phyloP scores from a whole-genome alignment of 1,140 invertebrate genomes.

The Holotrichia oblita region DNA sequence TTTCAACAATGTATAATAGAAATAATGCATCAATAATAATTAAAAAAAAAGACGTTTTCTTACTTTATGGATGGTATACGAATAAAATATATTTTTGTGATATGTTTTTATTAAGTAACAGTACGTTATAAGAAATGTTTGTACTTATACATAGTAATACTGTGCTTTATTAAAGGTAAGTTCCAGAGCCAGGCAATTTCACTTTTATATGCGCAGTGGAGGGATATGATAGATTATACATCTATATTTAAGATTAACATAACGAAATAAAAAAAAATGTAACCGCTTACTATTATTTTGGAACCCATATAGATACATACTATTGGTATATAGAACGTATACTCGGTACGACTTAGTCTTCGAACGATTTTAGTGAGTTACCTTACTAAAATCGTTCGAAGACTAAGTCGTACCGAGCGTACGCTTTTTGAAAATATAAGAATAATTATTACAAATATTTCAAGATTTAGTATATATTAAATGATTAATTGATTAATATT shows the following conservation, averaged over 20 bases:
- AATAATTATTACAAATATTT: background rate
- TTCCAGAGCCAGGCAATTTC: background rate
- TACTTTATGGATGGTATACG: no score
- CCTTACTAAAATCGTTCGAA: no score
- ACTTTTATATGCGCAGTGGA: background rate
- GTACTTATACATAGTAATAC: slow-evolving; percentile 42
- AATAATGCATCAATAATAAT: no score
- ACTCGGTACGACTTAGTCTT: no score
- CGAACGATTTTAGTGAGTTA: no score
- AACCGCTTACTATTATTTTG: background rate
- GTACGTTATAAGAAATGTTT: slow-evolving; percentile 17
- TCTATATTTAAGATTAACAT: background rate
- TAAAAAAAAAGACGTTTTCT: no score
- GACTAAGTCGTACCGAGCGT: no score
- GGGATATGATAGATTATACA: no score
- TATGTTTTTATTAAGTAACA: background rate
- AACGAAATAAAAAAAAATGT: background rate
- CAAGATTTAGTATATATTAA: no score
- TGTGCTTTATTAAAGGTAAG: slow-evolving; percentile 27
- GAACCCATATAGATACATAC: background rate
- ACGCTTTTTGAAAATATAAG: background rate
- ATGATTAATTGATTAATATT: no score
- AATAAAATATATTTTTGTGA: background rate
- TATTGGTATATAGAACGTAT: background rate
- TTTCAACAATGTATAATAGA: no score